phyloP scores from a whole-genome alignment of 2,113 vertebrate genomes.

The Entomyzon cyanotis region DNA sequence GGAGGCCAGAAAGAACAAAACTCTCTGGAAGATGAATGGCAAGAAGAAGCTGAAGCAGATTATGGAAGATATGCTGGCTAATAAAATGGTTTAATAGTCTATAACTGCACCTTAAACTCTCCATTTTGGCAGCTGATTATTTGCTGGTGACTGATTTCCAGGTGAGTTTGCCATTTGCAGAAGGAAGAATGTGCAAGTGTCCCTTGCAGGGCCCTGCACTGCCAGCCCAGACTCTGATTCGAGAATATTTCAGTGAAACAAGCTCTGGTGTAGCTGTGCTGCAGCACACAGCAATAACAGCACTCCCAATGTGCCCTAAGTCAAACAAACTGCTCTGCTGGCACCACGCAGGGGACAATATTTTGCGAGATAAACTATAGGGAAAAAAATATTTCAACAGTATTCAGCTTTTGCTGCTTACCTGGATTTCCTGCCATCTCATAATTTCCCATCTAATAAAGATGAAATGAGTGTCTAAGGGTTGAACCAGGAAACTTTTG shows the following conservation, averaged over 20 bases:
- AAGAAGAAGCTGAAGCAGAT: background rate
- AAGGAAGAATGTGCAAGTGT: background rate
- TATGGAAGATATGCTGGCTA: background rate
- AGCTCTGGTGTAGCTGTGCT: background rate
- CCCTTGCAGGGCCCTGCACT: background rate
- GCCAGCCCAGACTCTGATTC: too few relatives aligned
- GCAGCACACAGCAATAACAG: background rate
- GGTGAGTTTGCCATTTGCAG: background rate
- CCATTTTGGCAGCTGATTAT: background rate
- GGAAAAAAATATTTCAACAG: background rate
- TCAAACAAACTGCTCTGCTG: background rate
- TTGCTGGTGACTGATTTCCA: background rate
- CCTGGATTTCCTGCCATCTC: background rate
- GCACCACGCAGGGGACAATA: background rate
- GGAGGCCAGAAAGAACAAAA: background rate
- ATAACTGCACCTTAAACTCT: background rate
- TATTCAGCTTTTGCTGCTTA: background rate
- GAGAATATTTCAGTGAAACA: background rate
- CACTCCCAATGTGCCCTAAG: background rate
- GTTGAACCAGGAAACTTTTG: background rate
- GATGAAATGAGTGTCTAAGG: background rate
- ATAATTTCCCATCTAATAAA: background rate
- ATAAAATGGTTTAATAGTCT: background rate
- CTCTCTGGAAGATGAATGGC: background rate
- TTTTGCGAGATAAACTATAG: background rate